Percentiles rank a stretch among this genome's conserved stretches.
Evolutionary conservation across 1,140 invertebrate species (phyloP).

Genomic region (Melitaea cinxia): DNA sequence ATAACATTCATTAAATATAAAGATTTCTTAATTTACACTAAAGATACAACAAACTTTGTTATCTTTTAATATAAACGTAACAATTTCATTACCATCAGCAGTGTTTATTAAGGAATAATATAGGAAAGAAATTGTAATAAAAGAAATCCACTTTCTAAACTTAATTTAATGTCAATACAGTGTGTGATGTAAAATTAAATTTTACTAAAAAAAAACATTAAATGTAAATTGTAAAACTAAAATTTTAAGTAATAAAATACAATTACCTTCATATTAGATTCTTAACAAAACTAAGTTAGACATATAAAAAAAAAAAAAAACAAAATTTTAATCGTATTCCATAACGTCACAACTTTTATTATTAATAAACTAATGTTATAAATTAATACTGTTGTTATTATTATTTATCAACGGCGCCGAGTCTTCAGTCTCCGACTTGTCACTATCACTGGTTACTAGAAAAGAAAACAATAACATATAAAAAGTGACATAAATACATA

Average conservation of each 20-base stretch:
- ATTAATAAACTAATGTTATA: background rate
- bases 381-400: slow-evolving; percentile 61
- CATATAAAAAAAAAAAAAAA: background rate
- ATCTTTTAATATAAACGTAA: no score
- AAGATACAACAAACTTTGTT: no score
- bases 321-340: background rate
- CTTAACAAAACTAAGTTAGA: no score
- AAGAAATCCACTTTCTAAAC: background rate
- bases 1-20: no score
- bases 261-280: background rate
- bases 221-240: background rate
- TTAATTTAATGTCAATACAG: slow-evolving; percentile 7
- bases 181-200: slow-evolving; percentile 1
- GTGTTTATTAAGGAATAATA: no score
- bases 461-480: slow-evolving; percentile 38
- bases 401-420: slow-evolving; percentile 60
- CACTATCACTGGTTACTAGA: slow-evolving; percentile 68
- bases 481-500: slow-evolving; percentile 28
- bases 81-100: no score
- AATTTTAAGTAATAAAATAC: background rate
- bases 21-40: no score
- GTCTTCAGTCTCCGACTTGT: slow-evolving; percentile 64
- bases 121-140: background rate
- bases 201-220: background rate
- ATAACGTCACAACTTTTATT: background rate